phyloP scores from a whole-genome alignment of 2,888 invertebrate genomes.

The Beris chalybata region DNA sequence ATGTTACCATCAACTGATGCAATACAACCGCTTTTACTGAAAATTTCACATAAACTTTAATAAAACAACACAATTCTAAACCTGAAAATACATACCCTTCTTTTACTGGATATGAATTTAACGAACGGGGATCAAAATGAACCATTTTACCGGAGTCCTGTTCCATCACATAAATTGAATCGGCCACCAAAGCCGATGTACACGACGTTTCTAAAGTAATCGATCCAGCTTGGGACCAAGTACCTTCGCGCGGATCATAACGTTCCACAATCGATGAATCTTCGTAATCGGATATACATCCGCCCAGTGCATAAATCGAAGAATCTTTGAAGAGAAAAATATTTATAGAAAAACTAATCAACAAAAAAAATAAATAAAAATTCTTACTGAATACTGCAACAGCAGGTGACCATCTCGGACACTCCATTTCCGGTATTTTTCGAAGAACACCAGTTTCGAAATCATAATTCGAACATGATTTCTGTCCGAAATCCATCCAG shows the following conservation, averaged over 20 bases:
- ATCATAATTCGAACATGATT: background rate
- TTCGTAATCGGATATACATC: background rate
- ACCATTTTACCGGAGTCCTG: background rate
- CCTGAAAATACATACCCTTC: background rate
- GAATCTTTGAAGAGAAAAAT: background rate
- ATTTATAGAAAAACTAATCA: too few species aligned
- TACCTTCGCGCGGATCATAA: constrained; percentile 3
- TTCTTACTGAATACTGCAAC: background rate
- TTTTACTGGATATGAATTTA: background rate
- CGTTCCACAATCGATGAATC: background rate
- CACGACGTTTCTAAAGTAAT: background rate
- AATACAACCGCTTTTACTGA: background rate
- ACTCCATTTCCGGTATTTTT: background rate
- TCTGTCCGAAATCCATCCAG: background rate
- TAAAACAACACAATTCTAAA: background rate
- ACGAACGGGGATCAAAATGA: background rate
- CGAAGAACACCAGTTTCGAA: background rate
- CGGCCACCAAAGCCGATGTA: background rate
- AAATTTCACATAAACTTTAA: background rate
- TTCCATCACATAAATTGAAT: background rate
- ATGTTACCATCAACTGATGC: background rate
- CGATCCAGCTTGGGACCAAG: background rate
- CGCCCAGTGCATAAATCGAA: background rate
- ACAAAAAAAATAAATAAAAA: too few species aligned
- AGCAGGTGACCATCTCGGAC: background rate